Conservation (phyloP, 2,113 vertebrate genomes). For the Capreolus pygargus region DNA sequence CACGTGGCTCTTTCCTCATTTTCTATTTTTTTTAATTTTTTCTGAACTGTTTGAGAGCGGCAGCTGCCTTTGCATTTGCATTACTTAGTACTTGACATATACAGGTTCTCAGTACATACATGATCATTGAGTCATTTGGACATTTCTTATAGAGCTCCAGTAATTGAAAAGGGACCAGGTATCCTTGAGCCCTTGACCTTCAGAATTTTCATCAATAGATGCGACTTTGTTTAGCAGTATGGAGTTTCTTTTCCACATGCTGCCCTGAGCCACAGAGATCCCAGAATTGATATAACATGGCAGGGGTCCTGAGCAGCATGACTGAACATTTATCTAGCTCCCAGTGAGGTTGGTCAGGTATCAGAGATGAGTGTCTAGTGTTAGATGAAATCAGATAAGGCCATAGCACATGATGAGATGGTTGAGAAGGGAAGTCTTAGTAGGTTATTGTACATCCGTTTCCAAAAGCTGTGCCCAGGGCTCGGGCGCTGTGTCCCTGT, state of each 20-base stretch:
- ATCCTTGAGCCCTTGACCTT: background rate
- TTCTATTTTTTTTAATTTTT: background rate
- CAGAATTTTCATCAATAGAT: background rate
- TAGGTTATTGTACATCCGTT: background rate
- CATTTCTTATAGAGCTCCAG: background rate
- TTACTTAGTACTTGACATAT: background rate
- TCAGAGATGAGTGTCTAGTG: background rate
- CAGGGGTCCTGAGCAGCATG: background rate
- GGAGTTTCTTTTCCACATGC: background rate
- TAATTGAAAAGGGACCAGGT: background rate
- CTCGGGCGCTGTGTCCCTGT: background rate
- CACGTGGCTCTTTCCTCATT: background rate
- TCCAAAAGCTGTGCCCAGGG: too few relatives aligned
- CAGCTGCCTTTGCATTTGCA: background rate
- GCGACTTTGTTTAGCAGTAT: background rate
- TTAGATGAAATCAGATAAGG: background rate
- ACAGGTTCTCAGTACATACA: background rate
- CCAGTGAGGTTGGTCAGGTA: background rate
- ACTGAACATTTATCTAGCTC: background rate
- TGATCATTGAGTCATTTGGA: background rate
- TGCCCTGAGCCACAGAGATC: background rate
- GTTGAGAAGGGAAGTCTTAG: background rate
- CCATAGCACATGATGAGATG: background rate
- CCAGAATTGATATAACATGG: background rate
- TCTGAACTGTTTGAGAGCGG: background rate